These are phyloP conservation scores for Thalassoma bifasciatum DNA, from an alignment of 2,113 vertebrate species.

Conservation along the genomic window DNA sequence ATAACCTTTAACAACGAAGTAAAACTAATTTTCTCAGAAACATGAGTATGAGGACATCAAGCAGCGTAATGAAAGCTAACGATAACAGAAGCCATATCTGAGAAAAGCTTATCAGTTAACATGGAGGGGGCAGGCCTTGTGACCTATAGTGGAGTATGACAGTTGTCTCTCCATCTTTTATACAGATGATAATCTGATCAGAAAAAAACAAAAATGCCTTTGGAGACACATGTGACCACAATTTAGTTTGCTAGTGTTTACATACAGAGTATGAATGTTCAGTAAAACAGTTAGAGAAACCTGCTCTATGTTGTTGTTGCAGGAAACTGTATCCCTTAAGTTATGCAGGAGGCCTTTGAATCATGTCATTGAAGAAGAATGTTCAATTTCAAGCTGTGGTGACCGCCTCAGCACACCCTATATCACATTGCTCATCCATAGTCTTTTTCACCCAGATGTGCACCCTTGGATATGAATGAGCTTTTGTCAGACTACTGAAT, in stretches of 20 bases:
- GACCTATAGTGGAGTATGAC: too few species aligned
- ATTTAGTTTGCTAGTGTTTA: neutral
- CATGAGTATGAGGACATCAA: too few species aligned
- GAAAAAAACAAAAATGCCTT: too few species aligned
- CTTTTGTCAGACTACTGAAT: conserved; percentile 75
- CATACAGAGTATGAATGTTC: neutral
- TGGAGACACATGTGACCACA: too few species aligned
- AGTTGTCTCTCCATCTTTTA: too few species aligned
- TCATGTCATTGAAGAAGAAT: conserved; percentile 8
- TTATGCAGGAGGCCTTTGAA: conserved; percentile 6
- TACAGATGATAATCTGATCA: too few species aligned
- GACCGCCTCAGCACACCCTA: conserved; percentile 12
- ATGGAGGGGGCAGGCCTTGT: too few species aligned
- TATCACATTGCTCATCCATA: conserved; percentile 51
- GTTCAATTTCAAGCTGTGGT: conserved; percentile 18
- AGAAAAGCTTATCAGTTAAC: too few species aligned
- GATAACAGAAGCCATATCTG: too few species aligned
- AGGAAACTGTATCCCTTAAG: neutral
- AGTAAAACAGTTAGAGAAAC: neutral
- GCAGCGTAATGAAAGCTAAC: too few species aligned
- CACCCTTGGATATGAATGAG: conserved; percentile 67
- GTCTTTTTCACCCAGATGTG: conserved; percentile 61
- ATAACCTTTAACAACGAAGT: too few species aligned
- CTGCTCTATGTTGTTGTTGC: neutral
- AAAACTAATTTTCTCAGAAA: too few species aligned